A percentile compares a stretch with the other conserved stretches of the same genome.
Evolutionary conservation across 37 sponge, comb jelly and placozoan species (phyloP).

Genomic region (Hexactinellida sp.): DNA sequence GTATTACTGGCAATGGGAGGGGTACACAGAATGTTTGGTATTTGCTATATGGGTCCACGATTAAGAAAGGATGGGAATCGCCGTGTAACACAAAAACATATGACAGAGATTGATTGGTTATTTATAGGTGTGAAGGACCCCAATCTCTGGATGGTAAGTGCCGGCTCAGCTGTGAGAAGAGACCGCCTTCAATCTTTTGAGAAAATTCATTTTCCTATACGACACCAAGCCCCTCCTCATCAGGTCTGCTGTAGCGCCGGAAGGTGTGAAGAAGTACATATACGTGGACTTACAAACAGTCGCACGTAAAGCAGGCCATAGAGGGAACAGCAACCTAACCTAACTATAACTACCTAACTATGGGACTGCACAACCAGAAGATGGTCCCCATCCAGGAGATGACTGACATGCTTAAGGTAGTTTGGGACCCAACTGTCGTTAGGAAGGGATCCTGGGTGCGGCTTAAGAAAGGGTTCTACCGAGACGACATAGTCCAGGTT

Average conservation of each 20-base stretch:
- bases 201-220: conserved; percentile 69
- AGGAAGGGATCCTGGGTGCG: conserved; percentile 84
- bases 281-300: conserved; percentile 97
- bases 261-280: conserved; percentile 87
- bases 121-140: conserved; percentile 58
- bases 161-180: conserved; percentile 79
- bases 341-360: conserved; percentile 61
- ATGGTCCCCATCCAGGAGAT: conserved; percentile 98
- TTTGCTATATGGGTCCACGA: too few relatives aligned
- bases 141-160: conserved; percentile 95
- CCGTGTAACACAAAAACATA: too few relatives aligned
- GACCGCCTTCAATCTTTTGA: conserved; percentile 74
- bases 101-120: too few relatives aligned
- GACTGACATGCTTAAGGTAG: conserved; percentile 90
- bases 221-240: conserved; percentile 83
- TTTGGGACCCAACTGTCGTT: conserved; percentile 56
- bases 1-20: too few relatives aligned
- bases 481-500: conserved; percentile 89
- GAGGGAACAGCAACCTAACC: conserved; percentile 74
- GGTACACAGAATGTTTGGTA: too few relatives aligned
- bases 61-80: too few relatives aligned
- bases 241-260: conserved; percentile 77
- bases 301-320: conserved; percentile 92
- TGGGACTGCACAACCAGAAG: conserved; percentile 87
- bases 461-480: conserved; percentile 77